Percentiles rank a stretch among this genome's conserved stretches.
Conservation (phyloP, 2,797 vertebrate genomes). For the Falco biarmicus region DNA sequence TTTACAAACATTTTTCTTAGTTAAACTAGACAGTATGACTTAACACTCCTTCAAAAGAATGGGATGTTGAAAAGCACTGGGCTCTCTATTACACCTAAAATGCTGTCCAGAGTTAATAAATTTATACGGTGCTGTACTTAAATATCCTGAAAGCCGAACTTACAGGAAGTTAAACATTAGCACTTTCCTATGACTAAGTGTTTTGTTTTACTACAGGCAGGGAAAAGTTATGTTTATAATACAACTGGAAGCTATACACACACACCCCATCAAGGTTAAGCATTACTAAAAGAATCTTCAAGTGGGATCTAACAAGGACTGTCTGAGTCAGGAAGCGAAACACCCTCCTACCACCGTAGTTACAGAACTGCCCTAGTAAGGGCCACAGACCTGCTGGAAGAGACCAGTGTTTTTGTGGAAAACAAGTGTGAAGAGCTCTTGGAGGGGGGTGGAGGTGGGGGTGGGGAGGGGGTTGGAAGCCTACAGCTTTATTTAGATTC, state of each 20-base stretch:
- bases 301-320: not conserved
- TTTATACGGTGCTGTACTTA: conserved; percentile 31
- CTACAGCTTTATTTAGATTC: not conserved
- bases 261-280: not conserved
- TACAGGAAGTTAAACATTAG: conserved; percentile 49
- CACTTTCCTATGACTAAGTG: conserved; percentile 57
- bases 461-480: too few relatives aligned
- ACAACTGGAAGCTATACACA: not conserved
- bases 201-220: conserved; percentile 30
- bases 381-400: not conserved
- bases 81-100: conserved; percentile 20
- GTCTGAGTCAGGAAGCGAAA: not conserved
- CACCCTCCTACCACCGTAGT: not conserved
- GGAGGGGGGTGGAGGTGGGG: too few relatives aligned
- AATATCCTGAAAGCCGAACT: conserved; percentile 42
- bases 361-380: not conserved
- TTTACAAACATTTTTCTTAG: not conserved
- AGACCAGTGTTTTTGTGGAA: not conserved
- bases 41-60: not conserved
- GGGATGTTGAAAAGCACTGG: conserved; percentile 26
- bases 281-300: conserved; percentile 15
- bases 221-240: not conserved
- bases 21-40: not conserved
- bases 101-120: conserved; percentile 32
- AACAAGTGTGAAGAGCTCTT: not conserved